Evolutionary conservation across 2,888 invertebrate genomes (phyloP).

Genomic region (Epirrita christyi): DNA sequence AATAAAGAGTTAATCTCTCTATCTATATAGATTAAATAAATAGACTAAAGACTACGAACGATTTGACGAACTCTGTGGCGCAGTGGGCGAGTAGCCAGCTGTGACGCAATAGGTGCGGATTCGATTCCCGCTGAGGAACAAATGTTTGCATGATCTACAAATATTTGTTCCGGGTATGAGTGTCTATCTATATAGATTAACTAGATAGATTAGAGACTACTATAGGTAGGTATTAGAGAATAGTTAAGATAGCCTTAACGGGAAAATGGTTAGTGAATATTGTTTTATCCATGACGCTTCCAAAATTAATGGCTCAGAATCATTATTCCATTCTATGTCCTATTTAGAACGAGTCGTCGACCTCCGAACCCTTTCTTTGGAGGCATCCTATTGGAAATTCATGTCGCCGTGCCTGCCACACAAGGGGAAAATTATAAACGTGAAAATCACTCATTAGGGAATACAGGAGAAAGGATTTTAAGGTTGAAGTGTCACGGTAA

Average conservation of each 20-base stretch:
- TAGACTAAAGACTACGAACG: too few relatives aligned
- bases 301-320: constrained; percentile 28
- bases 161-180: too few relatives aligned
- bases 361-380: constrained; percentile 46
- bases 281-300: neutral
- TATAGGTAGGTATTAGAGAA: too few relatives aligned
- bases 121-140: too few relatives aligned
- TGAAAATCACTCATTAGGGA: constrained; percentile 69
- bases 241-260: neutral
- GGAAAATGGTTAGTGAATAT: constrained; percentile 3
- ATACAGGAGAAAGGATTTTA: constrained; percentile 64
- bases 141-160: too few relatives aligned
- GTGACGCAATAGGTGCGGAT: too few relatives aligned
- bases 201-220: too few relatives aligned
- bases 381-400: constrained; percentile 69
- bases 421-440: constrained; percentile 54
- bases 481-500: constrained; percentile 56
- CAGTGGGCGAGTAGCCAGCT: too few relatives aligned
- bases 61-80: too few relatives aligned
- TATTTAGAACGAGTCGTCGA: constrained; percentile 40
- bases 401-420: constrained; percentile 52
- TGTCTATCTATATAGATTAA: too few relatives aligned
- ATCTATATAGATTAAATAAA: too few relatives aligned
- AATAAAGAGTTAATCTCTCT: too few relatives aligned
- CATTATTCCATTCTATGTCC: constrained; percentile 35